phyloP scores from a whole-genome alignment of 2,888 invertebrate genomes.

The Boloria selene region DNA sequence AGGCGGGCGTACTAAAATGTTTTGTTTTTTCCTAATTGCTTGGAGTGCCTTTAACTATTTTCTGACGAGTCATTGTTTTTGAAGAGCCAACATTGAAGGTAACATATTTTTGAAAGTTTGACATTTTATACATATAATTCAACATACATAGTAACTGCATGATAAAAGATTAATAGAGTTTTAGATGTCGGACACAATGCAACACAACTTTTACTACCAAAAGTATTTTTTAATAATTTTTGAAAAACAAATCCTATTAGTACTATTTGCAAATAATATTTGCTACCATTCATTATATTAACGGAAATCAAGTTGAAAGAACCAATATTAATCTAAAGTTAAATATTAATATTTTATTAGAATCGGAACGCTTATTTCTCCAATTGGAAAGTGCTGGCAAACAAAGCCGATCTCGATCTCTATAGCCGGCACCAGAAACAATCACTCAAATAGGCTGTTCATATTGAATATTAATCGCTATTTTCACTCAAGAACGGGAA shows the following conservation, averaged over 20 bases:
- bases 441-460: conserved; percentile 79
- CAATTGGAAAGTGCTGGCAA: conserved; percentile 58
- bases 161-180: not conserved
- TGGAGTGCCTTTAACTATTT: conserved; percentile 76
- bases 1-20: conserved; percentile 70
- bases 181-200: not conserved
- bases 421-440: conserved; percentile 63
- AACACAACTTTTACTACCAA: too few relatives aligned
- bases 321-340: conserved; percentile 46
- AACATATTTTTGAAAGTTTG: conserved; percentile 67
- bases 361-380: conserved; percentile 63
- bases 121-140: conserved; percentile 42
- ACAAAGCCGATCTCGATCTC: conserved; percentile 62
- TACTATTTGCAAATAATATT: conserved; percentile 5
- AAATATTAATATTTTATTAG: conserved; percentile 58
- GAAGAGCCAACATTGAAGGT: conserved; percentile 57
- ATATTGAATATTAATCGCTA: conserved; percentile 81
- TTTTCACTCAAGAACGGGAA: conserved; percentile 77
- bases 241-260: too few relatives aligned
- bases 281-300: conserved; percentile 35
- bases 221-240: too few relatives aligned
- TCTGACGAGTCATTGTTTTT: conserved; percentile 79
- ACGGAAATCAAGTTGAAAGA: conserved; percentile 34
- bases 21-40: conserved; percentile 81
- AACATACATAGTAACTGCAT: too few relatives aligned